Evolutionary conservation across 2,888 invertebrate species (phyloP), one percentile per base, ranked within the genome.

Genomic region (Pseudococcus longispinus): DNA sequence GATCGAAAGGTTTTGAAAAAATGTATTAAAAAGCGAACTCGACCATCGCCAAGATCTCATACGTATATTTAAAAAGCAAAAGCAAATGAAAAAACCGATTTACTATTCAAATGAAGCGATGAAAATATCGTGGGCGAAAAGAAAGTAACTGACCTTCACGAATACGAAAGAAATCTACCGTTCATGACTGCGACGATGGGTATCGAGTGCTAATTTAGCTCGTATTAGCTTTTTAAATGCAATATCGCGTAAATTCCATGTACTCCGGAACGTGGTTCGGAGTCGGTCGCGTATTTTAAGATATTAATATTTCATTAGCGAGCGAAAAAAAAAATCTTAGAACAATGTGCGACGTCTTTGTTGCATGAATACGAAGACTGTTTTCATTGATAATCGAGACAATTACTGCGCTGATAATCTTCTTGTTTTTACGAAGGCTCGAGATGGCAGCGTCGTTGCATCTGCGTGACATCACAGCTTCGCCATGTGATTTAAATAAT

Each of bases 71-170:
- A 37, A 37, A 37, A 46, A 46, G 9, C 9, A 46, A 46, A 46
- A 13, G 13, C 5, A 8, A 51, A 51, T 3, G n/a, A 51, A 51
- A 51, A 51, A 51, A 15, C 23, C 23, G 15, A 70, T 70, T 29
- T 13, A 70, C 70, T 70, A 70, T 70, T 70, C 29, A 70, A 70
- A 70, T 70, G 70, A 70, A 70, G 70, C 70, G 70, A 70, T 70
- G n/a, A 29, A 51, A 70, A 70, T 26, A 70, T 70, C 26, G 70
- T 70, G 70, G 70, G 70, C 70, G 70, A 70, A 70, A 70, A 70
- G 70, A 70, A 70, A 70, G 70, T 70, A 70, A 23, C 70, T 26
- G 70, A 70, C 70, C 70, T 70, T 23, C 29, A 26, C 11, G 70
- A 51, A 51, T 51, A 51, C 70, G 29, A 51, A 70, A 70, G 70